Percentiles rank a stretch among this genome's conserved stretches.
Conservation (phyloP, 2,888 invertebrate genomes). For the Drosophila algonquin region DNA sequence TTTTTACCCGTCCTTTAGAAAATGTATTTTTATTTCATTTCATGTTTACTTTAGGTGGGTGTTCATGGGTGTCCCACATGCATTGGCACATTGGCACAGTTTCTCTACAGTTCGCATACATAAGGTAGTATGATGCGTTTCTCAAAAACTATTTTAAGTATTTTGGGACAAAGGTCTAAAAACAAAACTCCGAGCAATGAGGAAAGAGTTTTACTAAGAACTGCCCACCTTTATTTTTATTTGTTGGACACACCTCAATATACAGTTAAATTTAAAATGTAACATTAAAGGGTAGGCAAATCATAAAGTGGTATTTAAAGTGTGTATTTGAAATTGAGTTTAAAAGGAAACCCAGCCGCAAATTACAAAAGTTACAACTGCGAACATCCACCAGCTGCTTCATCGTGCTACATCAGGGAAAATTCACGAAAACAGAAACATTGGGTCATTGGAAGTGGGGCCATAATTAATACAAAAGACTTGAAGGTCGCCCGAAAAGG, state of each 20-base stretch:
- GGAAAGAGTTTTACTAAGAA: slow-evolving; percentile 39
- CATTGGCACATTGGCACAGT: slow-evolving; percentile 38
- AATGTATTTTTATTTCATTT: slow-evolving; percentile 55
- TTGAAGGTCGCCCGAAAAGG: slow-evolving; percentile 51
- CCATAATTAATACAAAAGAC: slow-evolving; percentile 32
- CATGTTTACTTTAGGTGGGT: slow-evolving; percentile 25
- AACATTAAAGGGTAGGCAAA: not conserved
- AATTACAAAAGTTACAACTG: not conserved
- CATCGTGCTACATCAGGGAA: slow-evolving; percentile 5
- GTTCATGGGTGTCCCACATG: slow-evolving; percentile 49
- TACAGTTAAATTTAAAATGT: not conserved
- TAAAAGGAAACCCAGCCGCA: slow-evolving; percentile 5
- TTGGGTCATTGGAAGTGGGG: slow-evolving; percentile 48
- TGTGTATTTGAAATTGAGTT: not conserved
- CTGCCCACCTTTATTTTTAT: not conserved
- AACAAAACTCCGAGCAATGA: slow-evolving; percentile 15
- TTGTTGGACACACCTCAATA: not conserved
- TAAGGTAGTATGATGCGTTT: not conserved
- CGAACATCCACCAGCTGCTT: not conserved
- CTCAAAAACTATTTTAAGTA: slow-evolving; percentile 10
- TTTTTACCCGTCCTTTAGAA: slow-evolving; percentile 27
- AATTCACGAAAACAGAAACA: slow-evolving; percentile 16
- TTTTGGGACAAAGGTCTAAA: slow-evolving; percentile 10
- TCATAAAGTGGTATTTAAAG: not conserved
- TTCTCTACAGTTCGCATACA: slow-evolving; percentile 35